A percentile compares a stretch with the other conserved stretches of the same genome.
Evolutionary conservation across 2,113 vertebrate genomes (phyloP).

Genomic region (Donacobius atricapilla): DNA sequence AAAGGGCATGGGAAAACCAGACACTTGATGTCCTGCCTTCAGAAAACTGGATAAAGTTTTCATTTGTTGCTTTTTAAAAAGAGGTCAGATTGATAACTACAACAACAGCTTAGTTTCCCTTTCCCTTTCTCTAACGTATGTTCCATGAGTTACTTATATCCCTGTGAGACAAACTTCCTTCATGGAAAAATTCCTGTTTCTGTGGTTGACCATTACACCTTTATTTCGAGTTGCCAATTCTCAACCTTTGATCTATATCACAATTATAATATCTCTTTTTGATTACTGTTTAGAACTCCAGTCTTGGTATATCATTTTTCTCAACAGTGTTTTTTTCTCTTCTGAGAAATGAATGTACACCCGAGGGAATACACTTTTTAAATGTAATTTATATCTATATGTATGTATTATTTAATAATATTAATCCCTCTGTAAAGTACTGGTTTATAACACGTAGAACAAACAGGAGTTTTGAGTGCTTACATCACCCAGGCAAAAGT

Average conservation of each 20-base stretch:
- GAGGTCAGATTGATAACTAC: background rate
- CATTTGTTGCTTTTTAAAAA: background rate
- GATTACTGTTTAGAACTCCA: background rate
- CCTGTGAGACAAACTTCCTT: background rate
- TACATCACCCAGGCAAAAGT: background rate
- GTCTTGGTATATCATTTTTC: background rate
- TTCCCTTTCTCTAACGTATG: background rate
- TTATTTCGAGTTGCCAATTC: background rate
- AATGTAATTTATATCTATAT: background rate
- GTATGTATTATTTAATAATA: background rate
- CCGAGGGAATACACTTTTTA: background rate
- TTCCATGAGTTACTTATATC: background rate
- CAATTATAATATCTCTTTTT: background rate
- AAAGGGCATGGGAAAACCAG: background rate
- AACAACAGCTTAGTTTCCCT: background rate
- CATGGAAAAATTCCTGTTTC: background rate
- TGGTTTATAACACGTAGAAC: background rate
- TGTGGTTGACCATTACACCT: background rate
- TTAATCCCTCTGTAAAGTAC: background rate
- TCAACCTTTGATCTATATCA: background rate
- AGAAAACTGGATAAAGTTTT: background rate
- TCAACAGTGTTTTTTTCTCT: background rate
- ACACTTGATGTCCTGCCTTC: background rate
- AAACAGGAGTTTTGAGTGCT: background rate
- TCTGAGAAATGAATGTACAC: background rate